Evolutionary conservation across 2,888 invertebrate species (phyloP), one percentile per base, ranked within the genome.

Genomic region (Platycheirus rosarum): DNA sequence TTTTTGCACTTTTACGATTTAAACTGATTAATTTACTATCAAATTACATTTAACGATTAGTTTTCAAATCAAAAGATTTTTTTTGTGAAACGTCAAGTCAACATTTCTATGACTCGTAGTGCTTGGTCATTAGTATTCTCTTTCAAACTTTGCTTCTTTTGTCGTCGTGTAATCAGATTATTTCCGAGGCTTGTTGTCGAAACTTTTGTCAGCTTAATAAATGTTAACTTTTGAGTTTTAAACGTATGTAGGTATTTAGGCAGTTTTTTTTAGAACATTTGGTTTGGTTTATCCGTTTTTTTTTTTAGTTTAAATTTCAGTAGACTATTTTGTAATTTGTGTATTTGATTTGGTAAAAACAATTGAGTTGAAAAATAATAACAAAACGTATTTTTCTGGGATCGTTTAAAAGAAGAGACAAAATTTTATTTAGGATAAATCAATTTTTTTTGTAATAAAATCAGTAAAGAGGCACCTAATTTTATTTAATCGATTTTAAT

Each of bases 191-290:
- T 32, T 6, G 8, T 32, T 32, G 29, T 8, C 1, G 2, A 32
- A 44, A 44, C 0, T 2, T 7, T 11, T 18, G n/a, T 51, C 32
- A 32, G 32, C 51, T 51, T 9, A 2, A 11, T 9, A 51, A 32
- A 1, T 16, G 5, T 20, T 37, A 23, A 26, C 69, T 71, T 71
- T 71, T 73, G 60, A 65, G 71, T 71, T 71, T 29, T 13, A 13
- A 32, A 48, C 48, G 20, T 48, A 46, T 42, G 13, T 23, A 8
- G 5, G 23, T 82, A 40, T 76, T 51, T 82, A 42, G 66, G 55
- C 48, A 70, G 40, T 53, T 62, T 46, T 75, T 62, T 46, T 75
- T 62, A 53, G 29, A 37, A 71, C n/a, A 66, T 78, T 73, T 73
- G 37, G 13, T 63, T 60, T 0, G 13, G 18, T 37, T 35, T 1